Base-by-base conservation (phyloP, 2,888 invertebrate species). In the Acrobasis suavella region DNA sequence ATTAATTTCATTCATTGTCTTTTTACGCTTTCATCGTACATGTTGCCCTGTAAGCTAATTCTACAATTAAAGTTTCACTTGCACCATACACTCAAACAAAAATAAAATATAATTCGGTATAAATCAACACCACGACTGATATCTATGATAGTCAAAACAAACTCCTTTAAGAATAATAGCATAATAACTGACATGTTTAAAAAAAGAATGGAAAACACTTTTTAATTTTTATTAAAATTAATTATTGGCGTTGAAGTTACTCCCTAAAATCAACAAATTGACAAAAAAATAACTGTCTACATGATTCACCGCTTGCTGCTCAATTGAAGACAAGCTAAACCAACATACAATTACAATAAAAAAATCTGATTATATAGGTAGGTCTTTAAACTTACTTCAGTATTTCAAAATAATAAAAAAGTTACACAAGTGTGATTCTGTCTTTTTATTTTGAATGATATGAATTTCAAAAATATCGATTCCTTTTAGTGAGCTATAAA, bases 1-100 rank as follows among this genome's bases (percentile, higher is more conserved):
- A 78, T 76, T 76, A 69, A 69, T 85, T 83, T 83, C 81, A 75
- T 85, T 67, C 65, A 69, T 73, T 73, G 72, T 78, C 76, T 79
- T 77, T 76, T 38, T 67, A 73, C 72, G 64, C 69, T 72, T 71
- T 75, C 68, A 70, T 69, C 67, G 64, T 49, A 62, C 63, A 58
- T 50, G n/a, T 39, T 39, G 51, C 60, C 50, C 39, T 39, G 38
- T 22, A 42, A 39, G 22, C 50, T 51, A 22, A 60, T 58, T 54
- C 37, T 54, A 50, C 42, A 59, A 38, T 72, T 75, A 65, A 69
- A 64, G 56, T 59, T 49, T 60, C 50, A 50, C 64, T 67, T 63
- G 67, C 65, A 64, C 67, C 64, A 64, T 69, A 66, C 62, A 49
- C 50, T n/a, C 61, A 69, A 46, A 63, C 59, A 52, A 64, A 52